Evolutionary conservation across 2,888 invertebrate species (phyloP).

Genomic region (Diarsia brunnea): DNA sequence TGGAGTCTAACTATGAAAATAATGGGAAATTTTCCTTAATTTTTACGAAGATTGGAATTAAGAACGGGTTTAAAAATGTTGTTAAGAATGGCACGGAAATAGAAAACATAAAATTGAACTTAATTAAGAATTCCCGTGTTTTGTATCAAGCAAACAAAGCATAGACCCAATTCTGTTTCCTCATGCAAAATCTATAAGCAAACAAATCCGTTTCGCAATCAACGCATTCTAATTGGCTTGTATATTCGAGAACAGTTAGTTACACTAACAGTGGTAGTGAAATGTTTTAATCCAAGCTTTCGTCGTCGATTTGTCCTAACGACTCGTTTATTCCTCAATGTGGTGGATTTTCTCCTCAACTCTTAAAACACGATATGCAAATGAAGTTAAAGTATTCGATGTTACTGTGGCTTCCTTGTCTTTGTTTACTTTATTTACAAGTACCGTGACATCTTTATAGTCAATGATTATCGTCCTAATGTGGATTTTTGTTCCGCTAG

Average conservation of each 20-base stretch:
- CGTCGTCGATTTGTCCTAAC: conserved; percentile 74
- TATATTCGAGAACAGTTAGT: conserved; percentile 64
- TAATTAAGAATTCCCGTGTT: background rate
- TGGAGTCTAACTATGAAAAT: too few species aligned
- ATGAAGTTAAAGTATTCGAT: conserved; percentile 72
- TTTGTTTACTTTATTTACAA: conserved; percentile 57
- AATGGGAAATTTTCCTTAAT: too few species aligned
- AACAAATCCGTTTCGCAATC: conserved; percentile 59
- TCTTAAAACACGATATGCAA: conserved; percentile 74
- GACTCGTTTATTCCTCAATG: conserved; percentile 63
- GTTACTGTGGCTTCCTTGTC: conserved; percentile 61
- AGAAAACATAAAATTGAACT: background rate
- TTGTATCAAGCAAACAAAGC: conserved; percentile 12
- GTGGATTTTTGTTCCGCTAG: conserved; percentile 50
- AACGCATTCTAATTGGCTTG: conserved; percentile 58
- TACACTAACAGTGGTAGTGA: conserved; percentile 55
- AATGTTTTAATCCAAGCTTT: conserved; percentile 74
- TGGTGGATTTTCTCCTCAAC: conserved; percentile 57
- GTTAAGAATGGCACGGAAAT: too few species aligned
- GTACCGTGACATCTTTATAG: conserved; percentile 60
- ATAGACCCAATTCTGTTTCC: conserved; percentile 33
- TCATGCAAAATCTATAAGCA: conserved; percentile 58
- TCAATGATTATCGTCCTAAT: conserved; percentile 45
- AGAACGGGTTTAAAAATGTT: too few species aligned
- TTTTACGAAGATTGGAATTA: background rate